These are phyloP conservation scores for Zaprionus lineosus DNA, from an alignment of 2,888 invertebrate species.

Conservation along the genomic window DNA sequence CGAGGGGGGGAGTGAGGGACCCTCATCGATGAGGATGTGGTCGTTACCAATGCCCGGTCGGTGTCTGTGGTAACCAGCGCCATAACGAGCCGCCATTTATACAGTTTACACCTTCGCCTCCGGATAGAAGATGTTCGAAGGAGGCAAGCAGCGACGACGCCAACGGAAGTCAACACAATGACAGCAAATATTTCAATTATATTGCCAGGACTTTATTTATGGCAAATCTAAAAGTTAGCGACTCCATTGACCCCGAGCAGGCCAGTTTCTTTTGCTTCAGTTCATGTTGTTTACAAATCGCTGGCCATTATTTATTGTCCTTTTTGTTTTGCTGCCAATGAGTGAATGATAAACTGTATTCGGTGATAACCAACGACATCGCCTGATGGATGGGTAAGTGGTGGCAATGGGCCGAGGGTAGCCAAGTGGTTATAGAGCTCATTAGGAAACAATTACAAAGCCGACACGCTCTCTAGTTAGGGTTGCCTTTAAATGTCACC, in stretches of 20 bases:
- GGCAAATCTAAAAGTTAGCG: slow-evolving; percentile 25
- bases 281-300: slow-evolving; percentile 72
- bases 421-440: slow-evolving; percentile 43
- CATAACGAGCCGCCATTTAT: slow-evolving; percentile 75
- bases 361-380: slow-evolving; percentile 55
- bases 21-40: slow-evolving; percentile 26
- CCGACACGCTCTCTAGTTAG: slow-evolving; percentile 40
- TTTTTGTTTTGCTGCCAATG: slow-evolving; percentile 66
- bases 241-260: slow-evolving; percentile 6
- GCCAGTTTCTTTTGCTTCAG: slow-evolving; percentile 35
- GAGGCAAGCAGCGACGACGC: slow-evolving; percentile 3
- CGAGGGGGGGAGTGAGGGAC: too few relatives aligned
- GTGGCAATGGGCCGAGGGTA: not conserved
- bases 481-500: slow-evolving; percentile 59
- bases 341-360: slow-evolving; percentile 68
- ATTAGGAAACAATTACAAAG: slow-evolving; percentile 71
- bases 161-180: slow-evolving; percentile 72
- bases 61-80: slow-evolving; percentile 41
- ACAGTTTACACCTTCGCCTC: slow-evolving; percentile 73
- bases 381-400: slow-evolving; percentile 25
- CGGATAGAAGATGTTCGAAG: slow-evolving; percentile 30
- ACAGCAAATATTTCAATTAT: slow-evolving; percentile 79
- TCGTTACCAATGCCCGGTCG: slow-evolving; percentile 16
- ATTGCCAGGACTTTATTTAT: slow-evolving; percentile 60
- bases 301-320: slow-evolving; percentile 67